Percentiles rank a stretch among this genome's conserved stretches.
Evolutionary conservation across 1,140 invertebrate species (phyloP).

Genomic region (Lethocerus indicus): DNA sequence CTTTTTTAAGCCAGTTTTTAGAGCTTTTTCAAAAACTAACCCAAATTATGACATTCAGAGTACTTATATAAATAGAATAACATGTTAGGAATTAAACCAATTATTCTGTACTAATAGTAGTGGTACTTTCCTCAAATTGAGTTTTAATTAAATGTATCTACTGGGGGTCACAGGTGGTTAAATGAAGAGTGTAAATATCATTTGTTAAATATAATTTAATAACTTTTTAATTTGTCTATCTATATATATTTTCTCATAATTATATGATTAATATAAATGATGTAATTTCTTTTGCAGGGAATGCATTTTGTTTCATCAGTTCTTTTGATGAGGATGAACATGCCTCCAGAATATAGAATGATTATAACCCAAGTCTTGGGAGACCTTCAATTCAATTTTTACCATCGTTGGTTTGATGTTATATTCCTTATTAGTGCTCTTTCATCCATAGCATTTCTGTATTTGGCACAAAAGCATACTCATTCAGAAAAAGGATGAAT

Average conservation of each 20-base stretch:
- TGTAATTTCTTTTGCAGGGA: constrained; percentile 39
- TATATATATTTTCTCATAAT: constrained; percentile 6
- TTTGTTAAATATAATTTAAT: neutral
- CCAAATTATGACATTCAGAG: too few relatives aligned
- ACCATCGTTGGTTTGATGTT: constrained; percentile 99
- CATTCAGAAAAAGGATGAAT: constrained; percentile 26
- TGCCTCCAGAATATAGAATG: constrained; percentile 91
- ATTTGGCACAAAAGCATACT: constrained; percentile 78
- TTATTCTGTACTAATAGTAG: too few relatives aligned
- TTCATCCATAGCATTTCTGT: constrained; percentile 89
- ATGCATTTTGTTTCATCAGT: constrained; percentile 99
- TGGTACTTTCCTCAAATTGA: too few relatives aligned
- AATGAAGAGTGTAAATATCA: too few relatives aligned
- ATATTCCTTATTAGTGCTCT: constrained; percentile 96
- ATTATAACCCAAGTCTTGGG: constrained; percentile 97
- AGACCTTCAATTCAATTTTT: constrained; percentile 98
- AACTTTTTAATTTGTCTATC: constrained; percentile 3
- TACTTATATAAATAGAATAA: too few relatives aligned
- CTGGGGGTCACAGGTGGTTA: too few relatives aligned
- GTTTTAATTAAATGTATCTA: too few relatives aligned
- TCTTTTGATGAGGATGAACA: constrained; percentile 96
- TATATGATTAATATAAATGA: constrained; percentile 1
- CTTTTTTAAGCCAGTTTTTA: too few relatives aligned
- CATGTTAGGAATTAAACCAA: too few relatives aligned
- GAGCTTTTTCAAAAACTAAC: too few relatives aligned